phyloP scores from a whole-genome alignment of 1,140 invertebrate genomes.

The Pseudobourletiella spinata region DNA sequence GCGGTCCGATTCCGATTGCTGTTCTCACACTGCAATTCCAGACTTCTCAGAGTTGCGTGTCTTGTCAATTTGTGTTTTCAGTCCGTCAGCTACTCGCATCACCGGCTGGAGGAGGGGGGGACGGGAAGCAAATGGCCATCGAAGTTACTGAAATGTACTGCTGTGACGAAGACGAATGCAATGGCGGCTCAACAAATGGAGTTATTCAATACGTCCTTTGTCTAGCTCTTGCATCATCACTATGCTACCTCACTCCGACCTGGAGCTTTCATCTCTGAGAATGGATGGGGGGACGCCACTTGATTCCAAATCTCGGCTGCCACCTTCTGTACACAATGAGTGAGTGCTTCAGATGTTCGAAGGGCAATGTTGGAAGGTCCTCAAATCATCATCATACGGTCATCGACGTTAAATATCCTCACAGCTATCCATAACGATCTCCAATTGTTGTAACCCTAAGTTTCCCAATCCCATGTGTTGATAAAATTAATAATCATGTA shows the following conservation, averaged over 20 bases:
- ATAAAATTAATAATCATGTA: too few relatives aligned
- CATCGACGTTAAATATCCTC: too few relatives aligned
- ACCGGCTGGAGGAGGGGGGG: constrained; percentile 1
- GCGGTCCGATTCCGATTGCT: not conserved
- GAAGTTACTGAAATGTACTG: constrained; percentile 15
- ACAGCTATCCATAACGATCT: too few relatives aligned
- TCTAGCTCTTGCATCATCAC: not conserved
- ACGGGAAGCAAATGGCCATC: not conserved
- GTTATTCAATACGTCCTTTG: not conserved
- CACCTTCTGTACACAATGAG: too few relatives aligned
- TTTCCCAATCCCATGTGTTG: too few relatives aligned
- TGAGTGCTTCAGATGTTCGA: not conserved
- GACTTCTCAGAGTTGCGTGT: not conserved
- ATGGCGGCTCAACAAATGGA: constrained; percentile 3
- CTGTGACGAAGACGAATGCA: constrained; percentile 21
- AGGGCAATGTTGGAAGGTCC: not conserved
- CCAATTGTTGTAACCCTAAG: too few relatives aligned
- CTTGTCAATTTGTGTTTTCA: constrained; percentile 7
- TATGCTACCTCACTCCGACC: not conserved
- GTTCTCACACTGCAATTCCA: too few relatives aligned
- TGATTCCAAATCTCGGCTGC: too few relatives aligned
- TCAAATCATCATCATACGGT: too few relatives aligned
- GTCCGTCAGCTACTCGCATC: constrained; percentile 19
- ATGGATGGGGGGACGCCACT: too few relatives aligned
- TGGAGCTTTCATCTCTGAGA: not conserved